These are phyloP conservation scores for Myripristis jacobus DNA, from an alignment of 2,797 vertebrate genomes.

Conservation along the genomic window DNA sequence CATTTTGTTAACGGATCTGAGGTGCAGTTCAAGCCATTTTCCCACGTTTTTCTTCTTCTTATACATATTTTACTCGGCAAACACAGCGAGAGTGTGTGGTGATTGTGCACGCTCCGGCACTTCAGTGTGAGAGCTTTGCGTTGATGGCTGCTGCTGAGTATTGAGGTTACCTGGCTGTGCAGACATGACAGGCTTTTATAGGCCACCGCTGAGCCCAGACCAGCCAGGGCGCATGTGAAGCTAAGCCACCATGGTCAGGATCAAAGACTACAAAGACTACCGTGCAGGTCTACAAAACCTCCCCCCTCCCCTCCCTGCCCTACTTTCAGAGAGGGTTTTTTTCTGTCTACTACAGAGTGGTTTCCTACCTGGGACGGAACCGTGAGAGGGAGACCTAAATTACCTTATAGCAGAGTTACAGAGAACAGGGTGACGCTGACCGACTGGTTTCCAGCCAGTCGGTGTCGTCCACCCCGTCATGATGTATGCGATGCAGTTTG, in stretches of 20 bases:
- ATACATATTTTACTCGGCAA: too few species aligned
- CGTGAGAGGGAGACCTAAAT: slow-evolving; percentile 6
- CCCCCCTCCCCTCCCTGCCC: slow-evolving; percentile 55
- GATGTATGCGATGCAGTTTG: too few species aligned
- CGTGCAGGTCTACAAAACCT: slow-evolving; percentile 43
- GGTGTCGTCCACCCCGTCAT: too few species aligned
- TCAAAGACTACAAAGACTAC: slow-evolving; percentile 65
- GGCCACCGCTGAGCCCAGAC: slow-evolving; percentile 41
- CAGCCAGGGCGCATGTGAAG: slow-evolving; percentile 43
- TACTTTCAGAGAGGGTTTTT: slow-evolving; percentile 63
- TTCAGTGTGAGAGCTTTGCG: not conserved
- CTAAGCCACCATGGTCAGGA: slow-evolving; percentile 59
- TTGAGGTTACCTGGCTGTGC: slow-evolving; percentile 52
- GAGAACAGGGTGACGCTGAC: slow-evolving; percentile 35
- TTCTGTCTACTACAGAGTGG: slow-evolving; percentile 14
- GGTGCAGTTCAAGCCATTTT: too few species aligned
- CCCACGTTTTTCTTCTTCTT: too few species aligned
- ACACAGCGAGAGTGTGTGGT: not conserved
- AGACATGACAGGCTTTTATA: slow-evolving; percentile 56
- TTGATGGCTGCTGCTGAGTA: slow-evolving; percentile 11
- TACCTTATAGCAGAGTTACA: not conserved
- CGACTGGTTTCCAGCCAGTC: not conserved
- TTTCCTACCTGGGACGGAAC: slow-evolving; percentile 27
- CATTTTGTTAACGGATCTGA: too few species aligned
- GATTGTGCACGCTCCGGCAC: not conserved